These are phyloP conservation scores for Parambassis ranga DNA, from an alignment of 2,797 vertebrate species.

Conservation along the genomic window DNA sequence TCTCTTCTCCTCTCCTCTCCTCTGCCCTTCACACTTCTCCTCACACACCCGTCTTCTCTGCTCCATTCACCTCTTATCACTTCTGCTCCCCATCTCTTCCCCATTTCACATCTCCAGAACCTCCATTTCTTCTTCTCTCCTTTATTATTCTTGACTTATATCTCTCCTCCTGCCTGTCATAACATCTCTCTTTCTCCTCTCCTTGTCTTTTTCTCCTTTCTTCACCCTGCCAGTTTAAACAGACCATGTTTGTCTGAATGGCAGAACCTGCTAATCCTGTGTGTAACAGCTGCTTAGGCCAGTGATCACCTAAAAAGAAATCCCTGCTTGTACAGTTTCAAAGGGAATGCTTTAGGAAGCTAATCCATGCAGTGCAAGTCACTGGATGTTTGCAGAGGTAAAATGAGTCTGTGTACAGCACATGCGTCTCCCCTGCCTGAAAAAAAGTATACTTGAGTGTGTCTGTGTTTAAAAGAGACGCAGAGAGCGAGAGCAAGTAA, in stretches of 20 bases:
- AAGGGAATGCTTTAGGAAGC: slow-evolving; percentile 60
- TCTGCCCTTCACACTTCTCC: slow-evolving; percentile 44
- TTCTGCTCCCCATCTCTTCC: slow-evolving; percentile 27
- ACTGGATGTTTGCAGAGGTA: slow-evolving; percentile 64
- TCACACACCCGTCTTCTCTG: slow-evolving; percentile 31
- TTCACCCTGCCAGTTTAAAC: slow-evolving; percentile 59
- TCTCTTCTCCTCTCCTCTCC: not conserved
- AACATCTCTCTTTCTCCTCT: slow-evolving; percentile 19
- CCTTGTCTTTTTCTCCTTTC: slow-evolving; percentile 27
- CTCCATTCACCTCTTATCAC: slow-evolving; percentile 39
- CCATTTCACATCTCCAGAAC: slow-evolving; percentile 23
- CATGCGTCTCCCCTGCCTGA: too few species aligned
- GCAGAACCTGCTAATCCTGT: slow-evolving; percentile 70
- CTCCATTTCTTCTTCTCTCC: slow-evolving; percentile 9
- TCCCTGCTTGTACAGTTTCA: slow-evolving; percentile 59
- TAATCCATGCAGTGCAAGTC: slow-evolving; percentile 65
- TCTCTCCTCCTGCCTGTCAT: slow-evolving; percentile 18
- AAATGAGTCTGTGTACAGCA: slow-evolving; percentile 38
- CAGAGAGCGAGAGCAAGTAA: not conserved
- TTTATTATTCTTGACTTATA: slow-evolving; percentile 22
- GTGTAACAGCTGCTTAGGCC: slow-evolving; percentile 71
- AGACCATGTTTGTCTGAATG: slow-evolving; percentile 62
- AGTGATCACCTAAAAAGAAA: slow-evolving; percentile 73
- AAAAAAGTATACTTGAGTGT: slow-evolving; percentile 14
- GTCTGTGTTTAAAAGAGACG: slow-evolving; percentile 21